Evolutionary conservation across 2,888 invertebrate genomes (phyloP).

Genomic region (Notodonta ziczac): DNA sequence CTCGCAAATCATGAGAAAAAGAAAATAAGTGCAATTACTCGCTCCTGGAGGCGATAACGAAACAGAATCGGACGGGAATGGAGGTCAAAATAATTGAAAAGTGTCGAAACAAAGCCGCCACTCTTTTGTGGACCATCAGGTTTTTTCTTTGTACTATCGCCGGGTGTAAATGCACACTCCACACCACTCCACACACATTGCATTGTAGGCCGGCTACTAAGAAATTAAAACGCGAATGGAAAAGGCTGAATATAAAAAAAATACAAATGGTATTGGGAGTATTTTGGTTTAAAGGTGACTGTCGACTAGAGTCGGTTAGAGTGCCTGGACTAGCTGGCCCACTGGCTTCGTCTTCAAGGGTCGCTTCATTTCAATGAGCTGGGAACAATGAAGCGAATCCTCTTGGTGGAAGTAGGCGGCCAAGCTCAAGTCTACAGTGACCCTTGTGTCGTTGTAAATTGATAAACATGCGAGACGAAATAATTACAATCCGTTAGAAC

Average conservation of each 20-base stretch:
- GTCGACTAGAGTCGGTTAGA: too few relatives aligned
- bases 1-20: neutral
- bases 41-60: constrained; percentile 20
- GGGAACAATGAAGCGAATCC: too few relatives aligned
- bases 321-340: too few relatives aligned
- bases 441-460: too few relatives aligned
- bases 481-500: too few relatives aligned
- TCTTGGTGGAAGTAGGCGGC: too few relatives aligned
- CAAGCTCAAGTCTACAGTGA: too few relatives aligned
- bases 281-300: too few relatives aligned
- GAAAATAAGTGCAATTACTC: constrained; percentile 6
- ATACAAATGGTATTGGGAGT: too few relatives aligned
- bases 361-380: too few relatives aligned
- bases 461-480: too few relatives aligned
- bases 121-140: constrained; percentile 58
- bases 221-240: constrained; percentile 9
- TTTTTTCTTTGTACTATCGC: constrained; percentile 53
- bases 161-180: constrained; percentile 19
- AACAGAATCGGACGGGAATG: constrained; percentile 18
- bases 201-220: constrained; percentile 7
- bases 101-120: constrained; percentile 46
- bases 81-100: constrained; percentile 19
- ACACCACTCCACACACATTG: constrained; percentile 13
- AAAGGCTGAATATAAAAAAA: neutral
- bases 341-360: too few relatives aligned